Evolutionary conservation across 2,888 invertebrate species (phyloP).

Genomic region (Caenorhabditis sp.): DNA sequence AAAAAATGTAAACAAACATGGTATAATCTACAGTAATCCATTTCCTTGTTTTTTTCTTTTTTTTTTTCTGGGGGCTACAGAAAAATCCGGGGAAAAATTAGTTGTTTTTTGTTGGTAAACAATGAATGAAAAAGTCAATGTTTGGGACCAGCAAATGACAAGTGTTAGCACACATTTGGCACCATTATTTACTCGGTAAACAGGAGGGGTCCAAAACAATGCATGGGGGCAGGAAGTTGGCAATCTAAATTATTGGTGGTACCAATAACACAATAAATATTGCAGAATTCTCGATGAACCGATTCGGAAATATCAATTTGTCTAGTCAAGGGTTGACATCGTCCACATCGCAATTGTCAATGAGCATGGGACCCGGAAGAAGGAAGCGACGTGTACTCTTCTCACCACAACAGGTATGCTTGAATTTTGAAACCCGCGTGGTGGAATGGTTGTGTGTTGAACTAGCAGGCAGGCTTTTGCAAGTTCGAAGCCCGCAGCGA

Average conservation of each 20-base stretch:
- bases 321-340: constrained; percentile 12
- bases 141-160: constrained; percentile 18
- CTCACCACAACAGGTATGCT: constrained; percentile 76
- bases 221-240: constrained; percentile 15
- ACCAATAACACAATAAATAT: background rate
- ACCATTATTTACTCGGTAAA: background rate
- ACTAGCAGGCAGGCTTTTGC: too few species aligned
- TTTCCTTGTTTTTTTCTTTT: too few species aligned
- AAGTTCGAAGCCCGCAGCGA: too few species aligned
- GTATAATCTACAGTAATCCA: background rate
- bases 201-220: background rate
- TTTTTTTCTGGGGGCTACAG: too few species aligned
- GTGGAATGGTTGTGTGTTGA: too few species aligned
- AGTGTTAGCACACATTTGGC: constrained; percentile 35
- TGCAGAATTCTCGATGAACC: constrained; percentile 31
- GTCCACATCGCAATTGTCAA: too few species aligned
- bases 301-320: constrained; percentile 17
- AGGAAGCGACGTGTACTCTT: constrained; percentile 90
- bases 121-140: background rate
- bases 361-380: constrained; percentile 73
- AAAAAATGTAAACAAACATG: background rate
- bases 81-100: too few species aligned
- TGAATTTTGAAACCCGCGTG: background rate
- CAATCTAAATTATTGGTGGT: constrained; percentile 14
- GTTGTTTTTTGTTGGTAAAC: too few species aligned